phyloP scores from a whole-genome alignment of 2,888 invertebrate genomes.

The Oithona nana region DNA sequence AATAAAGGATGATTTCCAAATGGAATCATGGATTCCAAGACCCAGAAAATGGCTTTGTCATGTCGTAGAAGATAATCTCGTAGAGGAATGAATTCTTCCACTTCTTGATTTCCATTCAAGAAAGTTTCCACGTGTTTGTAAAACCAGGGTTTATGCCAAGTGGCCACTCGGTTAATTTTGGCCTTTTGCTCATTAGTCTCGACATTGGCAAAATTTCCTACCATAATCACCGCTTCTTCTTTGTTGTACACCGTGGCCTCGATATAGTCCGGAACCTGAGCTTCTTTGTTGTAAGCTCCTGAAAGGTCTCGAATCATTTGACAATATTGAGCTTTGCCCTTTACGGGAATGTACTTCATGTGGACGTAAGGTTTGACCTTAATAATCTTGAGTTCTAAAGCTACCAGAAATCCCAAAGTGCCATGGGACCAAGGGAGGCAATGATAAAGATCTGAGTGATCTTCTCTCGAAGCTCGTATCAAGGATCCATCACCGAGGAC shows the following conservation, averaged over 20 bases:
- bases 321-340: constrained; percentile 42
- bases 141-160: constrained; percentile 52
- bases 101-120: constrained; percentile 32
- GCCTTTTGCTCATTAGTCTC: constrained; percentile 25
- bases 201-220: constrained; percentile 42
- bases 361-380: constrained; percentile 37
- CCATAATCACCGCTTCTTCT: constrained; percentile 44
- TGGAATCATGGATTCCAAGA: constrained; percentile 48
- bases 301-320: constrained; percentile 39
- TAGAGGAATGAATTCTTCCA: constrained; percentile 40
- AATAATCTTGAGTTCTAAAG: constrained; percentile 34
- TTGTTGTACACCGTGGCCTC: constrained; percentile 45
- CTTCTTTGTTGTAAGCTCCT: constrained; percentile 33
- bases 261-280: constrained; percentile 37
- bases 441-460: constrained; percentile 37
- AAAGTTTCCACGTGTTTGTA: constrained; percentile 44
- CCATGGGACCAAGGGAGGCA: constrained; percentile 47
- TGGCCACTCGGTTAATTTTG: constrained; percentile 36
- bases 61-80: constrained; percentile 44
- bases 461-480: constrained; percentile 36
- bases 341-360: constrained; percentile 42
- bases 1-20: constrained; percentile 46
- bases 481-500: constrained; percentile 42
- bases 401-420: constrained; percentile 44
- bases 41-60: constrained; percentile 50